Evolutionary conservation across 2,797 vertebrate species (phyloP).

Genomic region (Ctenopoma multispine): DNA sequence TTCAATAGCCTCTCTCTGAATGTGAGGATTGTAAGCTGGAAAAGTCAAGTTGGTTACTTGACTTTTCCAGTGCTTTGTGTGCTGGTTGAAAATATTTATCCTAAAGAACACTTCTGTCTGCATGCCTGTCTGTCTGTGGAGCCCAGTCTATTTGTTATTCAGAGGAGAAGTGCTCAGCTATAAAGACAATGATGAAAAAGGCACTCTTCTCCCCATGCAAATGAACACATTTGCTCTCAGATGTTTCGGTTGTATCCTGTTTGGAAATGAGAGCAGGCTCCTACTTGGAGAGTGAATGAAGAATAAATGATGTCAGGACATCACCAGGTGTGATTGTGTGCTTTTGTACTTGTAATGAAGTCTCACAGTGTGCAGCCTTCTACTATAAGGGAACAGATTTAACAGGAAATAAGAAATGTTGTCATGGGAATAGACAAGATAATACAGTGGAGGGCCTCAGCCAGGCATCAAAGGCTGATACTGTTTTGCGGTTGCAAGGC

Average conservation of each 20-base stretch:
- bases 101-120: conserved; percentile 2
- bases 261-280: conserved; percentile 21
- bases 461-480: conserved; percentile 1
- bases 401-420: conserved; percentile 20
- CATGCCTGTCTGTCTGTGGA: background rate
- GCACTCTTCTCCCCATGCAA: conserved; percentile 4
- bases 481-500: conserved; percentile 5
- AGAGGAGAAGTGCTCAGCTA: conserved; percentile 3
- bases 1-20: conserved; percentile 1
- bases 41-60: background rate
- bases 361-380: background rate
- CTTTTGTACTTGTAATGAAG: conserved; percentile 10
- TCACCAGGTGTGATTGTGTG: conserved; percentile 11
- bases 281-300: conserved; percentile 9
- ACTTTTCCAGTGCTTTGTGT: background rate
- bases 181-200: conserved; percentile 30
- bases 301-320: conserved; percentile 23
- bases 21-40: background rate
- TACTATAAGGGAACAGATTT: background rate
- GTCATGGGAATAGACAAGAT: conserved; percentile 46
- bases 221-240: conserved; percentile 33
- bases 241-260: conserved; percentile 25
- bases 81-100: background rate
- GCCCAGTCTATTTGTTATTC: conserved; percentile 44
- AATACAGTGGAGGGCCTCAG: conserved; percentile 17